Percentiles rank a stretch among this genome's conserved stretches.
These are phyloP conservation scores for Coelinius sp. DNA, from an alignment of 2,888 invertebrate genomes.

Conservation along the genomic window DNA sequence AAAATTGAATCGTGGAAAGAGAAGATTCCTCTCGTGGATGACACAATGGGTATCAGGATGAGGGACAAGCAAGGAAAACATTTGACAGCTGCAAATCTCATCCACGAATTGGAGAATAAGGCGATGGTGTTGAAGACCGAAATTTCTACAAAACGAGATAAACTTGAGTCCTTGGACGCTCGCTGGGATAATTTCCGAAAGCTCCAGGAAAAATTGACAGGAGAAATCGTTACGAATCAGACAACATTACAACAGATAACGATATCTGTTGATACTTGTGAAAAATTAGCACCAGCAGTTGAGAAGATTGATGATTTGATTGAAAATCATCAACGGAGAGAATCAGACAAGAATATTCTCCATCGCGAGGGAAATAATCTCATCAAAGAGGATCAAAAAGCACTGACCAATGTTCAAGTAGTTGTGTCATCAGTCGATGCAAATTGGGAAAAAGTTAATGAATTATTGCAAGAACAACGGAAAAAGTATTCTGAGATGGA, in stretches of 20 bases:
- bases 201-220: constrained; percentile 79
- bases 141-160: constrained; percentile 78
- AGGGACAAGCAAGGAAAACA: constrained; percentile 81
- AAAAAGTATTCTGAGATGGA: constrained; percentile 82
- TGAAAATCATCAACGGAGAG: constrained; percentile 75
- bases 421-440: constrained; percentile 83
- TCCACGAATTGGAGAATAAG: constrained; percentile 82
- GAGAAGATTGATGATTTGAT: constrained; percentile 73
- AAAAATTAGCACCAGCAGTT: constrained; percentile 72
- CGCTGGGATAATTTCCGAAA: constrained; percentile 85
- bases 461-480: constrained; percentile 81
- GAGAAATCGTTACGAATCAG: constrained; percentile 77
- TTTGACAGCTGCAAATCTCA: constrained; percentile 80
- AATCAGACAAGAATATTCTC: constrained; percentile 79
- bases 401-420: constrained; percentile 85
- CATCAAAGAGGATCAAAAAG: constrained; percentile 86
- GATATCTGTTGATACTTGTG: constrained; percentile 71
- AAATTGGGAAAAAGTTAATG: constrained; percentile 85
- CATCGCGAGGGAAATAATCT: constrained; percentile 84
- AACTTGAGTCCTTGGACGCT: constrained; percentile 80
- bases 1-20: constrained; percentile 82
- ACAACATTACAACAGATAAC: constrained; percentile 74
- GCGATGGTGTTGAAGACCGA: constrained; percentile 79
- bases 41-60: constrained; percentile 78
- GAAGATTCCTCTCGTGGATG: constrained; percentile 79